These are phyloP conservation scores for Gasterosteus nipponicus DNA, from an alignment of 2,113 vertebrate genomes.

Conservation along the genomic window DNA sequence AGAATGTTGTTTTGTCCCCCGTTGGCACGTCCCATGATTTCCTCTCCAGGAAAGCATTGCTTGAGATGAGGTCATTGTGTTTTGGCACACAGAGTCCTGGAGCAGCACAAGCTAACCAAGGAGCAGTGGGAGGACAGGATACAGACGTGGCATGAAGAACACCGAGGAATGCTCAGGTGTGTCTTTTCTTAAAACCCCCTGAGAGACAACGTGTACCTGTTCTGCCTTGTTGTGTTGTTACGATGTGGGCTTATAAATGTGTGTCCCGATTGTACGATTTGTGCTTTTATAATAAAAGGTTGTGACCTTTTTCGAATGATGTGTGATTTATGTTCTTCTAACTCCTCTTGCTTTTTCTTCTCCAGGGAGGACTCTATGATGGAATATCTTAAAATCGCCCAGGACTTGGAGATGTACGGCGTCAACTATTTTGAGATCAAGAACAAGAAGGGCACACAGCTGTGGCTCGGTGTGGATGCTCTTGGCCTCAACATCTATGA, in stretches of 20 bases:
- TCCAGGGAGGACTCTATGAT: slow-evolving; percentile 97
- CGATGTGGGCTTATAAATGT: not conserved
- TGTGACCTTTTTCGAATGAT: not conserved
- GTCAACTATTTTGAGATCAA: slow-evolving; percentile 99
- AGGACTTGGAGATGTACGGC: slow-evolving; percentile 98
- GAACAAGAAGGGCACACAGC: slow-evolving; percentile 97
- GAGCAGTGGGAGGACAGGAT: slow-evolving; percentile 99
- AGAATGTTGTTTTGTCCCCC: not conserved
- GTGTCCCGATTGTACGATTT: not conserved
- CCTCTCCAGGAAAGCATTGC: slow-evolving; percentile 40
- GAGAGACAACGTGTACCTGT: not conserved
- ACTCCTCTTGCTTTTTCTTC: not conserved
- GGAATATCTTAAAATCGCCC: slow-evolving; percentile 98
- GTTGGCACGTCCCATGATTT: slow-evolving; percentile 37
- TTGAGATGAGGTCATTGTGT: slow-evolving; percentile 32
- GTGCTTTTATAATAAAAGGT: not conserved
- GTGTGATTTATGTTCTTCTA: not conserved
- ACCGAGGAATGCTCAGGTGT: slow-evolving; percentile 95
- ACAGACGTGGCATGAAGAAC: slow-evolving; percentile 98
- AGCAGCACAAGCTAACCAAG: slow-evolving; percentile 98
- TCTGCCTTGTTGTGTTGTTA: slow-evolving; percentile 47
- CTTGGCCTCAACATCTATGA: slow-evolving; percentile 98
- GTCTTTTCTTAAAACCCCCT: not conserved
- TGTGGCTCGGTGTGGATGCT: slow-evolving; percentile 97
- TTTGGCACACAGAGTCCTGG: slow-evolving; percentile 86